Percentiles rank a stretch among this genome's conserved stretches.
phyloP scores from a whole-genome alignment of 2,797 vertebrate genomes.

The Gephyroberyx darwinii region DNA sequence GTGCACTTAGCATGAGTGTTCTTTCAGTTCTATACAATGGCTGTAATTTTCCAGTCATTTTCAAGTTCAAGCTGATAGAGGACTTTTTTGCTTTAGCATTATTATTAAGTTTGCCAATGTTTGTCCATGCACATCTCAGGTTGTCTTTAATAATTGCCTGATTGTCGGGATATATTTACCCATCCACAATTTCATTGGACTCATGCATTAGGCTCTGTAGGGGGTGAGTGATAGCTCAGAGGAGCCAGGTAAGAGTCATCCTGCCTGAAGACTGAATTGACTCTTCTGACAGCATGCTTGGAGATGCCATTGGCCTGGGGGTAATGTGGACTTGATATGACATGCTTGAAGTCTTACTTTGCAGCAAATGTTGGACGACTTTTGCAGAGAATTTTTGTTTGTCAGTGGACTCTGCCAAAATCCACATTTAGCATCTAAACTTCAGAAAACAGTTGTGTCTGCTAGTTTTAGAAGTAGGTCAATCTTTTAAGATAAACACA shows the following conservation, averaged over 20 bases:
- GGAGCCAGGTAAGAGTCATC: not conserved
- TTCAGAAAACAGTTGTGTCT: conserved; percentile 50
- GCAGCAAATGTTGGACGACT: conserved; percentile 48
- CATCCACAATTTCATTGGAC: not conserved
- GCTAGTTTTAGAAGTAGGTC: conserved; percentile 59
- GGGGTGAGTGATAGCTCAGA: not conserved
- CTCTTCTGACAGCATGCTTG: conserved; percentile 12
- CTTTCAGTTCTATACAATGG: not conserved
- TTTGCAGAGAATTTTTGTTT: conserved; percentile 32
- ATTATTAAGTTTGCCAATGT: no score
- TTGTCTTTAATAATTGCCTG: no score
- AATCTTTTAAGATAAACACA: conserved; percentile 57
- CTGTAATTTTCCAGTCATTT: not conserved
- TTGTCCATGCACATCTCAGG: no score
- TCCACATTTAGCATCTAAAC: conserved; percentile 42
- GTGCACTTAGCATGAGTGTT: not conserved
- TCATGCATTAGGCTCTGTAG: not conserved
- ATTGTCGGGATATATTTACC: not conserved
- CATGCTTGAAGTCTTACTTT: conserved; percentile 47
- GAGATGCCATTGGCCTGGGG: conserved; percentile 25
- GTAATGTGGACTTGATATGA: conserved; percentile 36
- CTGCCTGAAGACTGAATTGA: conserved; percentile 2
- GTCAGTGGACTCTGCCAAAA: conserved; percentile 48
- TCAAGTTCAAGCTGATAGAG: not conserved
- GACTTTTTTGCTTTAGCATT: no score